Base-by-base conservation (phyloP, 2,113 vertebrate genomes). In the Nycticebus coucang region DNA sequence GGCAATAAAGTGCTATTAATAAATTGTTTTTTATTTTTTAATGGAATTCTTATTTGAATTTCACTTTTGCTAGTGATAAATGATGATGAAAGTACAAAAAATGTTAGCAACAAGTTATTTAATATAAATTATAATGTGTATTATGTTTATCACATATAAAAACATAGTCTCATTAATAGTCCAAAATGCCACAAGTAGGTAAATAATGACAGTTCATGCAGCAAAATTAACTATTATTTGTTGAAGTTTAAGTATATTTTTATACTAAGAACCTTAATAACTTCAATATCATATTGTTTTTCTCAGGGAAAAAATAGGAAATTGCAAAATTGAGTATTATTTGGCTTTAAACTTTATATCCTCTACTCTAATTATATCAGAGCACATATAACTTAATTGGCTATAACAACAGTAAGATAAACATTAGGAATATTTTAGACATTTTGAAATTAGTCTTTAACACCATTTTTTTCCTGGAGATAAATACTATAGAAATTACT, bases 361-460 rank as follows among this genome's bases (percentile, higher is more conserved):
- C 33, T 28, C n/a, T 55, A 69, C 45, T 75, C 66, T 59, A 62
- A 85, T 69, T 69, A 35, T 41, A 28, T 83, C 26, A 80, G 24
- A 37, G 4, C 60, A 79, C 5, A 74, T 53, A 30, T 7, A 59
- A 66, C 55, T 74, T 96, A 18, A 66, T 28, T 57, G 22, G 62
- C 80, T 7, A n/a, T n/a, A 68, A 62, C 8, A 78, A 37, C 19
- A 78, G 17, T 82, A 68, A 92, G 66, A 74, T 83, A 72, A 82
- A 83, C 7, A 72, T 62, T 57, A 78, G 24, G 18, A 87, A 79
- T 59, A 14, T 22, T 82, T 93, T 57, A 95, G 17, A 66, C 83
- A 2, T 94, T 60, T 33, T 59, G 62, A 90, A 96, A 90, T 5
- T 71, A 59, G 91, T 59, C 59, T 87, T 93, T 78, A 93, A 41